Conservation (phyloP, 1,140 invertebrate genomes). For the Pseudomyrmex concolor region DNA sequence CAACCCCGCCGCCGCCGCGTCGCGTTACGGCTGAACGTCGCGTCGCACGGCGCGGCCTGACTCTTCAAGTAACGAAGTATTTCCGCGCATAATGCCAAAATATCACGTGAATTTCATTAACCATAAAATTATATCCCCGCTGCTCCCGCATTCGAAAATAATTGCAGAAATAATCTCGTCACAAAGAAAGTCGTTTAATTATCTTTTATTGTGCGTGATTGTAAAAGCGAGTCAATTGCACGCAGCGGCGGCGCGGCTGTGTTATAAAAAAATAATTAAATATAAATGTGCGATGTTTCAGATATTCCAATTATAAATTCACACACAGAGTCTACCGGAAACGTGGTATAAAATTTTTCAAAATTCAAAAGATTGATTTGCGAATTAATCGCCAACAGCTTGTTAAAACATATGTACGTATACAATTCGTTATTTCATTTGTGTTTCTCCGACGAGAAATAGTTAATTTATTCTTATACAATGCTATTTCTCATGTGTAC, state of each 20-base stretch:
- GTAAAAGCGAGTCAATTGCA: slow-evolving; percentile 12
- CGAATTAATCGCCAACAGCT: neutral
- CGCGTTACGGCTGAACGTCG: neutral
- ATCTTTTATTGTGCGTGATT: neutral
- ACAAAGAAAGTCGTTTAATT: slow-evolving; percentile 13
- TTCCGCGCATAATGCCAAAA: slow-evolving; percentile 1
- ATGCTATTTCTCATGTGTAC: no score
- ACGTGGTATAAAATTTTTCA: neutral
- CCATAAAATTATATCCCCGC: neutral
- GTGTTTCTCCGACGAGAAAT: no score
- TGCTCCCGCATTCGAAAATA: slow-evolving; percentile 22
- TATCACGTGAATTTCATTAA: slow-evolving; percentile 30
- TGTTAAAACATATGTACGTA: no score
- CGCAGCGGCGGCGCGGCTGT: neutral
- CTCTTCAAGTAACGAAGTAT: slow-evolving; percentile 24
- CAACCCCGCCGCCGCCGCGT: neutral
- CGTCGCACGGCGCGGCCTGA: neutral
- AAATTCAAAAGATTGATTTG: neutral
- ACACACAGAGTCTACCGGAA: neutral
- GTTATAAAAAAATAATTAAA: slow-evolving; percentile 4
- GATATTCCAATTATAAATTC: neutral
- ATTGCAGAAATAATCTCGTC: slow-evolving; percentile 26
- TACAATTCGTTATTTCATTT: no score
- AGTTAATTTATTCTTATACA: no score
- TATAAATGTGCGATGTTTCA: neutral